Evolutionary conservation across 2,888 invertebrate genomes (phyloP), one percentile per base, ranked within the genome.

Genomic region (Ashinkailepas kermadecensis): DNA sequence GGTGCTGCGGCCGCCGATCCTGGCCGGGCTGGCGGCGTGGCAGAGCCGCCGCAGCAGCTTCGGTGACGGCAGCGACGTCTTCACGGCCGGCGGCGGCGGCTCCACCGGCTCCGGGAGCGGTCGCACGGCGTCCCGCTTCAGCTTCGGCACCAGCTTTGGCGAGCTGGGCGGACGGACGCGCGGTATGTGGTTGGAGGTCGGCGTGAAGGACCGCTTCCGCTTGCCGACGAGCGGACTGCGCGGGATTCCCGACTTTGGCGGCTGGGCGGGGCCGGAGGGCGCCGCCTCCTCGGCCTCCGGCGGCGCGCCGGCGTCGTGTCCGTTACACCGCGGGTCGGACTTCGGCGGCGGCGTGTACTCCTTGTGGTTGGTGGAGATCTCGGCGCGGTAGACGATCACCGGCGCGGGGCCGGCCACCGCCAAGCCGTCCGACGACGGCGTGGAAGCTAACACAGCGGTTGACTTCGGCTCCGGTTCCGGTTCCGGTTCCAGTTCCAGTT

Each of bases 341-440:
- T 39, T 21, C 13, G 54, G 21, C 8, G 74, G 74, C 54, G 74
- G 74, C 18, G 74, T 74, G 74, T 74, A 74, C 74, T 39, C 74
- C 74, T 54, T 74, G 54, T 74, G 74, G 54, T 74, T 74, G 74
- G 74, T 54, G 21, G 74, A 74, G 39, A 74, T 54, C 54, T 74
- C 74, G 18, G 74, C 74, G 18, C 74, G 39, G 54, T 74, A 74
- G 54, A 74, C 74, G 8, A 74, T 74, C 74, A 74, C 74, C 3
- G 74, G 74, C 15, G 74, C 54, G 7, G 39, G 23, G 12, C 18
- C 18, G 54, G 39, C 6, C 2, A 54, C 59, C 11, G 12, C 2
- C 11, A 11, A 13, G 7, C 59, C 2, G 15, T 11, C 59, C 59
- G 59, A 59, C 59, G 59, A 59, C 59, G 7, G 12, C 7, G 59